Conservation (phyloP, 2,888 invertebrate genomes). For the Dynastes maya region DNA sequence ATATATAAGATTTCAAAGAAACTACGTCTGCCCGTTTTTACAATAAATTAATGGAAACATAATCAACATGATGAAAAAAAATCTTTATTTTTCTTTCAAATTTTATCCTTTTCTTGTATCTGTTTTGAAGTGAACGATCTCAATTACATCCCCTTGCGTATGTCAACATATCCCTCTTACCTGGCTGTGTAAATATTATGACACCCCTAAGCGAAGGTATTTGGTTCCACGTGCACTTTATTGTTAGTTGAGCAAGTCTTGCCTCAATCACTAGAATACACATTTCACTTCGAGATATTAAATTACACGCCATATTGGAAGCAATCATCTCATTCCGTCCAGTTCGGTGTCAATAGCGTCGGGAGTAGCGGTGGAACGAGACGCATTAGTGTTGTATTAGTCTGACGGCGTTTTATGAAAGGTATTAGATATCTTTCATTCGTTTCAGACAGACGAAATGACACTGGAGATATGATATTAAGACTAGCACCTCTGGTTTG, state of each 20-base stretch:
- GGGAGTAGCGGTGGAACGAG: background rate
- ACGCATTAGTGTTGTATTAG: background rate
- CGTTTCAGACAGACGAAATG: background rate
- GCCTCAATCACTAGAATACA: background rate
- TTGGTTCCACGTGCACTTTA: background rate
- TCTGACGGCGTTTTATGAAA: constrained; percentile 2
- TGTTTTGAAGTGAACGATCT: no score
- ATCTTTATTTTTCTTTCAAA: no score
- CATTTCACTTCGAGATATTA: constrained; percentile 3
- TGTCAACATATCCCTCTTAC: background rate
- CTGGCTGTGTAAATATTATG: background rate
- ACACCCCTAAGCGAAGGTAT: background rate
- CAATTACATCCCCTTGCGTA: background rate
- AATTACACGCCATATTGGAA: background rate
- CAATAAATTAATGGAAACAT: no score
- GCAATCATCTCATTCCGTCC: background rate
- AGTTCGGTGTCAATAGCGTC: background rate
- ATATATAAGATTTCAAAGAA: no score
- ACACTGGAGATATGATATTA: background rate
- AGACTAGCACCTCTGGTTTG: no score
- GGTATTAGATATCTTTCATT: background rate
- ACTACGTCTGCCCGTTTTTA: no score
- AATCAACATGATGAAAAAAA: no score
- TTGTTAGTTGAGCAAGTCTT: background rate
- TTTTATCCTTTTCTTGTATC: no score